phyloP scores from a whole-genome alignment of 2,113 vertebrate species.

The Oryzias javanicus region DNA sequence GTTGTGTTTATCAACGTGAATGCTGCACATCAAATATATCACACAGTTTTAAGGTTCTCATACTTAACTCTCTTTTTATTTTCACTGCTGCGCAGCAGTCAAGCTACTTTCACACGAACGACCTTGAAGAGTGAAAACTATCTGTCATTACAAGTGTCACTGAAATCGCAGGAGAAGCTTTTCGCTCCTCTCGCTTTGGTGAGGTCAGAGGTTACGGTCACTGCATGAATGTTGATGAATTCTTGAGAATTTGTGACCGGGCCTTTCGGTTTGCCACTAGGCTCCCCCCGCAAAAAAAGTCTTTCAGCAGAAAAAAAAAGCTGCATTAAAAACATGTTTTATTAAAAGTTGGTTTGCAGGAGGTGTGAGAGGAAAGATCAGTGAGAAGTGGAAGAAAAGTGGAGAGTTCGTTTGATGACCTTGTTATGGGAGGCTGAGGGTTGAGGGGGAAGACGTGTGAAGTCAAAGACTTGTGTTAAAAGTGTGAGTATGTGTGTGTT shows the following conservation, averaged over 20 bases:
- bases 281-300: not conserved
- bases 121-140: conserved; percentile 36
- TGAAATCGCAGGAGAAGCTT: conserved; percentile 28
- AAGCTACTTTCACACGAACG: conserved; percentile 24
- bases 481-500: conserved; percentile 58
- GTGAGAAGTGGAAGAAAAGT: conserved; percentile 32
- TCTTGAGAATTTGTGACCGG: not conserved
- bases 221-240: too few relatives aligned
- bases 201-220: conserved; percentile 29
- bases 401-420: conserved; percentile 60
- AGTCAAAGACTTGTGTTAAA: conserved; percentile 56
- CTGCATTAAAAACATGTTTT: not conserved
- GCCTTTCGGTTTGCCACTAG: too few relatives aligned
- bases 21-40: too few relatives aligned
- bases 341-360: not conserved
- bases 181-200: too few relatives aligned
- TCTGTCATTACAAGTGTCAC: conserved; percentile 38
- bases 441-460: conserved; percentile 56
- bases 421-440: conserved; percentile 50
- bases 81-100: conserved; percentile 41
- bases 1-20: conserved; percentile 2
- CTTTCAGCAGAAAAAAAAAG: not conserved
- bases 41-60: conserved; percentile 56
- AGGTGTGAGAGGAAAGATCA: conserved; percentile 20
- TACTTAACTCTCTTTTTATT: conserved; percentile 55